Base-by-base conservation (phyloP, 2,888 invertebrate species). In the Dasysyrphus tricinctus region DNA sequence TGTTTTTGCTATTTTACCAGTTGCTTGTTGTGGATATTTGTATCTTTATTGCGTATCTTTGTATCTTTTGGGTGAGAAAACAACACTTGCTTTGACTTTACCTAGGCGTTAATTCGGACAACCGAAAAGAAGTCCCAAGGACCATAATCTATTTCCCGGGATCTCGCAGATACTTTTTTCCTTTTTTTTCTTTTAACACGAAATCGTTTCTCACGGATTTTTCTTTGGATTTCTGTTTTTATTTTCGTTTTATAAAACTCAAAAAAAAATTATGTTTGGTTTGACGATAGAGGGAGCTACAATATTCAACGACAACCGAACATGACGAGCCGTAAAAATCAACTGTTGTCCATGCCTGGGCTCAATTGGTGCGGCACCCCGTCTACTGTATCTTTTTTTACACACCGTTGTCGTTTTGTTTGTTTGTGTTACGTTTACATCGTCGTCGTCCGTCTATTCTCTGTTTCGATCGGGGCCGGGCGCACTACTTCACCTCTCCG, bases 261-360 rank as follows among this genome's bases (percentile, higher is more conserved):
- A 61, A 69, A 0, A 39, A 16, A 51, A 51, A 39, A 0, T 49
- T 16, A 39, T 47, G 29, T 67, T 59, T 39, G 39, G 47, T 47
- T 79, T 34, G 9, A 65, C 61, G 56, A 59, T 63, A 78, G 37
- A 70, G 63, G 37, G 67, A 69, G 69, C 69, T 69, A 69, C 39
- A 29, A 69, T 37, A 69, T 29, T 39, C 29, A 69, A 74, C 63
- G 42, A 75, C 74, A 75, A 82, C 86, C 82, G 78, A 78, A 78
- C 82, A 86, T 79, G 79, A 82, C 82, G 86, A 86, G 79, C 75
- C 82, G 81, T 82, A 79, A 86, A 86, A 76, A 82, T 86, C 78
- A 86, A 86, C 86, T 86, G 86, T 82, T 78, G 81, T 74, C 78
- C 82, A 79, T 79, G 78, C 82, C 86, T 86, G 86, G 86, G 86